These are phyloP conservation scores for Glomeris maerens DNA, from an alignment of 1,140 invertebrate species.

Conservation along the genomic window DNA sequence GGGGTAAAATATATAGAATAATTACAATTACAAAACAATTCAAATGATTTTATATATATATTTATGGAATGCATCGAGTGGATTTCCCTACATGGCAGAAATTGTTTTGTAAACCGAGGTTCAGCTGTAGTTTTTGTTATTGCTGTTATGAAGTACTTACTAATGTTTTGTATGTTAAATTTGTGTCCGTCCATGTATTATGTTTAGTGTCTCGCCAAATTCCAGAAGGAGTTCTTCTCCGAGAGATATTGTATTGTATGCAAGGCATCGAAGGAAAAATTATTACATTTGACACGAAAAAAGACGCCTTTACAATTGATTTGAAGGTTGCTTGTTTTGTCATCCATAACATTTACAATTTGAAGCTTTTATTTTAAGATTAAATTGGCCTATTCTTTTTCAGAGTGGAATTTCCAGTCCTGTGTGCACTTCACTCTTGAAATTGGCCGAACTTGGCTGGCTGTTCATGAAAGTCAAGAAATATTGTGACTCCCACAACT, in stretches of 20 bases:
- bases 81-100: too few species aligned
- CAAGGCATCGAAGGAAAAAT: slow-evolving; percentile 66
- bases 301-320: slow-evolving; percentile 49
- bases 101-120: too few species aligned
- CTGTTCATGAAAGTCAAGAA: slow-evolving; percentile 61
- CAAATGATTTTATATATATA: too few species aligned
- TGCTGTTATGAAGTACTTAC: too few species aligned
- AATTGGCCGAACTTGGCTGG: slow-evolving; percentile 71
- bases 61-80: too few species aligned
- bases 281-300: slow-evolving; percentile 47
- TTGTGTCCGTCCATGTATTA: too few species aligned
- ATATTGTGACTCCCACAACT: slow-evolving; percentile 43
- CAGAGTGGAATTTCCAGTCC: slow-evolving; percentile 34
- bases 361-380: background rate
- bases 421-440: slow-evolving; percentile 39
- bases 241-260: slow-evolving; percentile 64
- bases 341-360: too few species aligned
- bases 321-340: slow-evolving; percentile 31
- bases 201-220: too few species aligned
- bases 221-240: slow-evolving; percentile 41
- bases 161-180: too few species aligned
- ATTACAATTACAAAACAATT: too few species aligned
- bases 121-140: too few species aligned
- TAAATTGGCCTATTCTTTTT: slow-evolving; percentile 4
- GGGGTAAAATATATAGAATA: too few species aligned